Evolutionary conservation across 2,888 invertebrate genomes (phyloP).

Genomic region (Exocentrus adspersus): DNA sequence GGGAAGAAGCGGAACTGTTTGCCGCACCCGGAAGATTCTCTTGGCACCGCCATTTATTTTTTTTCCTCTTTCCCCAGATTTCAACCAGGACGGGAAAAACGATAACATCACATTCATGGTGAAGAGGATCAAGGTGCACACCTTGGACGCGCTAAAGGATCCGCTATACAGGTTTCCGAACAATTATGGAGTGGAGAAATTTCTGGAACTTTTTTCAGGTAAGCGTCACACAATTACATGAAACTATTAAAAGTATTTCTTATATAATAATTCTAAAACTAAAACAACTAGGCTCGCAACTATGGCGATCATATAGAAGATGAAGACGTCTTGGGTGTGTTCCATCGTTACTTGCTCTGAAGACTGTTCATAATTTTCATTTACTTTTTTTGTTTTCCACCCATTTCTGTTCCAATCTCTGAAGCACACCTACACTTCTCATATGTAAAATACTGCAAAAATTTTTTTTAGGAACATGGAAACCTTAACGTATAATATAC

Average conservation of each 20-base stretch:
- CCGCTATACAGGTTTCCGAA: constrained; percentile 89
- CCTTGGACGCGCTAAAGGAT: constrained; percentile 84
- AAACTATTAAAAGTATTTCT: background rate
- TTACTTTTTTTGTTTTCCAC: constrained; percentile 43
- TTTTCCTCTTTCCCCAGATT: constrained; percentile 72
- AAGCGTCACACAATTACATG: constrained; percentile 53
- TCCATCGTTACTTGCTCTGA: constrained; percentile 53
- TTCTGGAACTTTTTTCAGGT: constrained; percentile 96
- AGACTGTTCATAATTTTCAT: constrained; percentile 25
- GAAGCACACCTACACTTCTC: constrained; percentile 59
- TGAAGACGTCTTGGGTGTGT: constrained; percentile 53
- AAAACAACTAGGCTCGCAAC: background rate
- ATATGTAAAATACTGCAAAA: constrained; percentile 59
- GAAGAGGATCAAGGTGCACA: constrained; percentile 94
- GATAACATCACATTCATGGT: constrained; percentile 97
- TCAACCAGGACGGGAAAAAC: constrained; percentile 90
- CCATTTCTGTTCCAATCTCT: constrained; percentile 60
- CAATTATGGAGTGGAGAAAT: constrained; percentile 98
- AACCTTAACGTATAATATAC: constrained; percentile 35
- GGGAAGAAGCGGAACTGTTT: no score
- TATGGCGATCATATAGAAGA: constrained; percentile 33
- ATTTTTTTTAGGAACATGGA: no score
- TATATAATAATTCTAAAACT: background rate
- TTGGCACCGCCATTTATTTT: no score
- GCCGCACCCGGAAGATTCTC: background rate